Base-by-base conservation (phyloP, 1,140 invertebrate species). In the Aethina tumida region DNA sequence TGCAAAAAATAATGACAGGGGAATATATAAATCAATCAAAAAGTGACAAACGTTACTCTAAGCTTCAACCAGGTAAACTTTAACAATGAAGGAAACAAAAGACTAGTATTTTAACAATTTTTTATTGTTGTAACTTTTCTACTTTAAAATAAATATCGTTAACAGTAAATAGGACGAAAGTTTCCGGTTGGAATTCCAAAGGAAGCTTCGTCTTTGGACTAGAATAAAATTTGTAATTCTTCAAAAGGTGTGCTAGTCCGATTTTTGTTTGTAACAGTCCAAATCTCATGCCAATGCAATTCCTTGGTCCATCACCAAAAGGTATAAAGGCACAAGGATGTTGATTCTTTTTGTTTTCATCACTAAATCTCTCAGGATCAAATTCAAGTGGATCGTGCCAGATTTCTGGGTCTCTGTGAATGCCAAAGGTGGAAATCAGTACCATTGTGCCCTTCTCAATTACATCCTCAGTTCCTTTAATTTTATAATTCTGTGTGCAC, bases 381-480 rank as follows among this genome's bases (percentile, higher is more conserved):
- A 68, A 71, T 21, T 35, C 36, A 17, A 68, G 56, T 4, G 76
- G 74, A 36, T 78, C 60, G n/a, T 71, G 64, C 47, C 61, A 79
- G 32, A 62, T 56, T 15, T 65, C 45, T 5, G 60, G 52, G 42
- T 75, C 64, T 17, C 41, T 33, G 8, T 57, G 57, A 12, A 58
- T 21, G 6, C 55, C 59, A 14, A 57, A 36, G 4, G 64, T 50
- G 1, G 69, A 63, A 7, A 71, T 56, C 4, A 60, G 36, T 3
- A 69, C 53, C 5, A 51, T 50, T 1, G 54, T 59, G 2, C 56
- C 67, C 35, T 61, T 62, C 36, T 67, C 59, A 6, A 71, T 49
- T 8, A 52, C 43, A 4, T 60, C 19, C 19, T 68, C 45, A 0
- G 55, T 65, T 4, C 55, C 61, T 15, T 32, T 38, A 18, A 73